Conservation (phyloP, 2,113 vertebrate genomes). For the Sturnira hondurensis region DNA sequence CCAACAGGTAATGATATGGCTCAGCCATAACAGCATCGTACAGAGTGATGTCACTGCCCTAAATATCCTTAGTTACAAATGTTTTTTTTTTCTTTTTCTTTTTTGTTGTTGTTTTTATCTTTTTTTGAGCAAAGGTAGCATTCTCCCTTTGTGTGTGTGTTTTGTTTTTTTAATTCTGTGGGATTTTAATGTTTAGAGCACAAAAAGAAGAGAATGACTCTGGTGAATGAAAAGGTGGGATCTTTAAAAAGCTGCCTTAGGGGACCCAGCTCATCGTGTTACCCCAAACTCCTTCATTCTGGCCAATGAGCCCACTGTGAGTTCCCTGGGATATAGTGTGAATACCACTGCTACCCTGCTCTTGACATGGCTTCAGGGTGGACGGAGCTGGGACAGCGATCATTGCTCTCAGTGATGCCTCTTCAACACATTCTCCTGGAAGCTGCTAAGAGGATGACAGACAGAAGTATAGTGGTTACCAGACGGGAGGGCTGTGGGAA, state of each 20-base stretch:
- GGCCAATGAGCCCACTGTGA: neutral
- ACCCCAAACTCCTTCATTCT: neutral
- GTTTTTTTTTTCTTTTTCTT: neutral
- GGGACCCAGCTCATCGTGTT: neutral
- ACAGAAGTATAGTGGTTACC: neutral
- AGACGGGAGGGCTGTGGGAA: neutral
- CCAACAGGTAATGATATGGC: neutral
- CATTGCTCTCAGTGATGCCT: neutral
- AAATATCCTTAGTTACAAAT: neutral
- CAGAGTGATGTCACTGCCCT: neutral
- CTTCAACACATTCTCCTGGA: neutral
- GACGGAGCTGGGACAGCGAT: neutral
- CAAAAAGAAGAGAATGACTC: neutral
- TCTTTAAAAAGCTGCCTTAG: neutral
- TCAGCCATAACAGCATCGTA: neutral
- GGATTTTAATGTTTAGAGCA: neutral
- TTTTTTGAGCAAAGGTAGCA: neutral
- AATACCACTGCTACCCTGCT: fast-evolving
- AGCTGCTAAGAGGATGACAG: neutral
- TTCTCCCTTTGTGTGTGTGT: neutral
- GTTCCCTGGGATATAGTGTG: neutral
- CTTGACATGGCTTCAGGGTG: neutral
- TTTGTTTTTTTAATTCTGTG: neutral
- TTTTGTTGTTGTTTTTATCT: neutral
- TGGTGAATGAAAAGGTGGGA: neutral